Evolutionary conservation across 2,888 invertebrate species (phyloP), one percentile per base, ranked within the genome.

Genomic region (Merodon equestris): DNA sequence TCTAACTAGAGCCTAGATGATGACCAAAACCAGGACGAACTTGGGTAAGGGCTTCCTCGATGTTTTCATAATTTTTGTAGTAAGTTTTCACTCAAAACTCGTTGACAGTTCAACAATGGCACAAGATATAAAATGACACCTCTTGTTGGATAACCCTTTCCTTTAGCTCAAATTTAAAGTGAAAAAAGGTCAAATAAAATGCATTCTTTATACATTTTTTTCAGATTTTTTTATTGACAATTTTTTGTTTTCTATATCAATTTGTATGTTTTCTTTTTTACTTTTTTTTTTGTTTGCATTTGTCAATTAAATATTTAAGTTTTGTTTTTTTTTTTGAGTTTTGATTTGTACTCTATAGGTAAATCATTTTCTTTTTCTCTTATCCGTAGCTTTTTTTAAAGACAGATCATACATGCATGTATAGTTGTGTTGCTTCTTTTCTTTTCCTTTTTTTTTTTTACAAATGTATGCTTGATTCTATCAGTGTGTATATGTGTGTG

Each of bases 261-360:
- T 75, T 73, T 64, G 7, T 27, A 7, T 27, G 27, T 7, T 27
- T 66, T 60, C 54, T 48, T 50, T 38, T 44, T 42, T 45, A 51
- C 66, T 71, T 36, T 56, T 53, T 19, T 5, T 3, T 40, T 36
- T 64, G 36, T 61, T 45, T 58, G 50, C 63, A 73, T 68, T 56
- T 74, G 15, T 74, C 64, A 74, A 73, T 79, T 79, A 74, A 79
- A 79, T 79, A 74, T 70, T 74, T 79, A 73, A 61, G 73, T 73
- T 27, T 75, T 77, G 60, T 73, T 40, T 64, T 27, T 71, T 56
- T 50, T 61, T 57, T 57, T 64, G 57, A 71, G 63, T 79, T 79
- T 79, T 79, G 73, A 79, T 79, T 79, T 79, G 79, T 79, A 79
- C 79, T 79, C 74, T 79, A 79, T 79, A 79, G 79, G 79, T 79